A percentile compares a stretch with the other conserved stretches of the same genome.
These are phyloP conservation scores for Pogonocherus hispidulus DNA, from an alignment of 2,888 invertebrate species.

Conservation along the genomic window DNA sequence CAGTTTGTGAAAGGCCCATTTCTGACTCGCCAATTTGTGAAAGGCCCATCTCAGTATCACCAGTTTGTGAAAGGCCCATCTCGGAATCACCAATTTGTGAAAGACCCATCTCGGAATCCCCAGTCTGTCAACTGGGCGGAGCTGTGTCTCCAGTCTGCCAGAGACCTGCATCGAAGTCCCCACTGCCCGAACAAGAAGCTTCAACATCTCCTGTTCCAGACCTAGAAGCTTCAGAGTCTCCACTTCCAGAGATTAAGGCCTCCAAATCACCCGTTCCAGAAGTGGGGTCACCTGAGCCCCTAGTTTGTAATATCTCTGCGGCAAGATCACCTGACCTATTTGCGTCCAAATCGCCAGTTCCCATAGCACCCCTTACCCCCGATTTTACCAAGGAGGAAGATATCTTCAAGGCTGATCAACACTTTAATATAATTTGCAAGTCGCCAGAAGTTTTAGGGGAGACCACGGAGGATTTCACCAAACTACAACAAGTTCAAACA, in stretches of 20 bases:
- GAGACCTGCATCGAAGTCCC: slow-evolving; percentile 34
- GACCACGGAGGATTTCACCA: slow-evolving; percentile 31
- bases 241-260: neutral
- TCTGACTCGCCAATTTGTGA: slow-evolving; percentile 6
- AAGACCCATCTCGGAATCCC: slow-evolving; percentile 24
- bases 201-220: slow-evolving; percentile 8
- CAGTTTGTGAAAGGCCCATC: neutral
- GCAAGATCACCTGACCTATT: neutral
- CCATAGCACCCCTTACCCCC: neutral
- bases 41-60: neutral
- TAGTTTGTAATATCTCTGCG: neutral
- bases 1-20: neutral
- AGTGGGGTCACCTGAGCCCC: neutral
- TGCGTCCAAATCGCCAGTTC: neutral
- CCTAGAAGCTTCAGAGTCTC: neutral
- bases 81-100: slow-evolving; percentile 19
- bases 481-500: slow-evolving; percentile 32
- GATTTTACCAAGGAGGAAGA: slow-evolving; percentile 22
- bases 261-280: neutral
- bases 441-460: neutral
- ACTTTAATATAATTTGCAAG: slow-evolving; percentile 7
- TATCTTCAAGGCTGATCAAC: neutral
- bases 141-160: slow-evolving; percentile 36
- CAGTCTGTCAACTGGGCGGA: slow-evolving; percentile 23
- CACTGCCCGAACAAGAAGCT: neutral